phyloP scores from a whole-genome alignment of 2,113 vertebrate genomes.

The Ciconia boyciana region DNA sequence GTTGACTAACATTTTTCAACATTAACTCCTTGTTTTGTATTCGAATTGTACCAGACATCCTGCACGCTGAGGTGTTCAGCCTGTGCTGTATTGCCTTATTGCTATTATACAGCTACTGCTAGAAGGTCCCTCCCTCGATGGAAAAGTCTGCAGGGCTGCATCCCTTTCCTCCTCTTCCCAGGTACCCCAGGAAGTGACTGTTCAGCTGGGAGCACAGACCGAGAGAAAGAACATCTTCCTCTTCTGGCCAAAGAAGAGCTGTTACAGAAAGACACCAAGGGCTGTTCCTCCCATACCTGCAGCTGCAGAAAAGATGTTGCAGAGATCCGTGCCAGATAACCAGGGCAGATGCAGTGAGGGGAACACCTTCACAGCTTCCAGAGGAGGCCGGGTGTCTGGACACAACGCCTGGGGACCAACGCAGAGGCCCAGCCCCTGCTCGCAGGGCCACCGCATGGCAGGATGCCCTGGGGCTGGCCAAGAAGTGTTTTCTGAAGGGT shows the following conservation, averaged over 20 bases:
- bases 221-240: background rate
- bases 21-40: background rate
- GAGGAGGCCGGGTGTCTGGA: rapidly evolving
- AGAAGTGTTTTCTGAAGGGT: background rate
- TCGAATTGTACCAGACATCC: background rate
- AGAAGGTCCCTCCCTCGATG: background rate
- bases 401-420: rapidly evolving
- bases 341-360: background rate
- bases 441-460: rapidly evolving
- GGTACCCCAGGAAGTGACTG: background rate
- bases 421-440: background rate
- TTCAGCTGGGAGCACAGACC: background rate
- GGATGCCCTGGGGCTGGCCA: background rate
- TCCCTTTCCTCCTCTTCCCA: background rate
- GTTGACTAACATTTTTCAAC: background rate
- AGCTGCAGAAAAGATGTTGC: background rate
- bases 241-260: background rate
- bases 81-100: background rate
- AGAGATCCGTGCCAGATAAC: background rate
- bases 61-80: background rate
- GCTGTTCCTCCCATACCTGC: background rate
- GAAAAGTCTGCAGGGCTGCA: background rate
- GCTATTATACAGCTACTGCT: background rate
- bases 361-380: background rate
- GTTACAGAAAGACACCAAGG: background rate